Evolutionary conservation across 1,140 invertebrate genomes (phyloP).

Genomic region (Hypsibius dujardini): DNA sequence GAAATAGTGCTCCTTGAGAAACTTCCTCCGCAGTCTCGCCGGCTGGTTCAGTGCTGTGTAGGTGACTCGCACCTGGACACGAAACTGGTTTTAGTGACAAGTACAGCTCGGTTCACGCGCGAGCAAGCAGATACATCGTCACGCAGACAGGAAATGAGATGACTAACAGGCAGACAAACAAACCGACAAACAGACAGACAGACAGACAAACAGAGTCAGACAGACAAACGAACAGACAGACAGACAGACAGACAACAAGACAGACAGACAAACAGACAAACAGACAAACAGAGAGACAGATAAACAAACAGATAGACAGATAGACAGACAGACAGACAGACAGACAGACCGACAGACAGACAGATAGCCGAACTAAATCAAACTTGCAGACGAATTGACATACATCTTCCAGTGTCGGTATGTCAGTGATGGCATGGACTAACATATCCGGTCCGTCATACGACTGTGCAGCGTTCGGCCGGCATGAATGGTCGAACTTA

Average conservation of each 20-base stretch:
- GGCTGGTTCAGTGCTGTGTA: constrained; percentile 1
- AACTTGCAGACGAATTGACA: background rate
- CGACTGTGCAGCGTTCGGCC: background rate
- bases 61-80: background rate
- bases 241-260: no score
- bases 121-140: background rate
- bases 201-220: no score
- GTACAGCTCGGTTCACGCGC: no score
- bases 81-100: no score
- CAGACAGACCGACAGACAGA: no score
- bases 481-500: constrained; percentile 6
- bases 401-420: constrained; percentile 1
- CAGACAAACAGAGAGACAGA: no score
- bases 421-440: background rate
- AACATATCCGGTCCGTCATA: constrained; percentile 14
- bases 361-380: no score
- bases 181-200: background rate
- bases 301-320: no score
- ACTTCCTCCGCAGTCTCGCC: background rate
- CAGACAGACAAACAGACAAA: no score
- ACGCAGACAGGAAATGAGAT: background rate
- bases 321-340: no score
- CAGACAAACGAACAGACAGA: no score
- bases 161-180: background rate
- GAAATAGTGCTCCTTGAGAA: constrained; percentile 13